Conservation (phyloP, 2,113 vertebrate species). For the Benthochromis sp. region DNA sequence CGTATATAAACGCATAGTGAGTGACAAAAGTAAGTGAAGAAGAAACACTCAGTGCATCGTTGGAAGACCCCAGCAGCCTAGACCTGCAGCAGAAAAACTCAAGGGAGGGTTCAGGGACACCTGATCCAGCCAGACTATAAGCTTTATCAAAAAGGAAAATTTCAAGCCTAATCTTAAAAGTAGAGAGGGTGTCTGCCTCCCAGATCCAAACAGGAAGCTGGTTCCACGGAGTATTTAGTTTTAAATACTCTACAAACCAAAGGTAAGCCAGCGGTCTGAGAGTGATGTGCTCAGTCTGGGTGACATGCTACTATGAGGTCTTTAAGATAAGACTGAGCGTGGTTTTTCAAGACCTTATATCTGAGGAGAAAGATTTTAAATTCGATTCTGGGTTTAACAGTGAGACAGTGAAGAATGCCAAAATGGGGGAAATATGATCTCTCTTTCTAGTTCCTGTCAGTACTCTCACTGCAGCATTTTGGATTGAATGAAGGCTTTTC, state of each 20-base stretch:
- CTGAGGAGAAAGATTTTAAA: neutral
- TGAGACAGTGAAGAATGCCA: neutral
- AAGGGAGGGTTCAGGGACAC: neutral
- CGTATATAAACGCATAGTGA: neutral
- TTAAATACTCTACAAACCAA: neutral
- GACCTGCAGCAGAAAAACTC: neutral
- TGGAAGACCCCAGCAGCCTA: neutral
- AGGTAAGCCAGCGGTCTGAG: neutral
- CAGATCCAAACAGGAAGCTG: neutral
- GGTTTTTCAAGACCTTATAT: neutral
- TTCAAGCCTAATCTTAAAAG: neutral
- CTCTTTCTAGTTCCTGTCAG: neutral
- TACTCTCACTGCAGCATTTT: neutral
- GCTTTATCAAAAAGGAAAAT: neutral
- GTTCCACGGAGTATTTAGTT: neutral
- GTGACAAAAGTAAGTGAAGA: neutral
- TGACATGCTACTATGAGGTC: neutral
- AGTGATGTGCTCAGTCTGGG: neutral
- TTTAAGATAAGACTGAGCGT: neutral
- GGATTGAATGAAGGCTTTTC: neutral
- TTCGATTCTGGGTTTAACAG: neutral
- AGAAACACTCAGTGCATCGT: neutral
- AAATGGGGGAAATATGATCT: neutral
- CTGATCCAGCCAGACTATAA: neutral
- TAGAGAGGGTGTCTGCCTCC: neutral